Conservation (phyloP, 1,140 invertebrate genomes). For the Drosophila pectinifera region DNA sequence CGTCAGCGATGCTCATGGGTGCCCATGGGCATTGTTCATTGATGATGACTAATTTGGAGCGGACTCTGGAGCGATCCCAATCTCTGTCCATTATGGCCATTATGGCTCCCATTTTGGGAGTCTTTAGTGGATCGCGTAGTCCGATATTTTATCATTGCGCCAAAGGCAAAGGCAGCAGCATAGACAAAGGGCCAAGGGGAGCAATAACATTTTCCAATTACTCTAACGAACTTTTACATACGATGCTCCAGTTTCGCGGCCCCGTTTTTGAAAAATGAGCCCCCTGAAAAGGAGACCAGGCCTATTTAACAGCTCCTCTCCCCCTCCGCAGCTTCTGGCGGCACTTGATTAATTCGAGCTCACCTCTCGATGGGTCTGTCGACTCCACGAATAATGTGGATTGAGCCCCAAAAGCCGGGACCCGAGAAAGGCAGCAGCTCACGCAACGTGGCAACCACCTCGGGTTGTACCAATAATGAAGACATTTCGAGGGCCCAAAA, state of each 20-base stretch:
- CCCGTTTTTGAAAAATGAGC: conserved; percentile 56
- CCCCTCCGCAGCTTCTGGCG: conserved; percentile 38
- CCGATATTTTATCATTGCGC: conserved; percentile 62
- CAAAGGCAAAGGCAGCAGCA: conserved; percentile 44
- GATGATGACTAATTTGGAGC: conserved; percentile 51
- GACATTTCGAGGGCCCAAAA: conserved; percentile 67
- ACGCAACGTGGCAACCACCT: conserved; percentile 29
- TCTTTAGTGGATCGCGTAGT: conserved; percentile 55
- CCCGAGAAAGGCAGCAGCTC: too few relatives aligned
- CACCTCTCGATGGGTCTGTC: conserved; percentile 52
- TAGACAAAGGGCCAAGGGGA: background rate
- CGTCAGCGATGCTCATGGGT: background rate
- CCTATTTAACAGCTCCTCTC: conserved; percentile 39
- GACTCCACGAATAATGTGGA: conserved; percentile 37
- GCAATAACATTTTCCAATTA: conserved; percentile 59
- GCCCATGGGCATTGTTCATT: conserved; percentile 33
- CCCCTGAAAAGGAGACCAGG: conserved; percentile 30
- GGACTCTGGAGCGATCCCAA: background rate
- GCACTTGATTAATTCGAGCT: conserved; percentile 66
- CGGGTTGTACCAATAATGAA: conserved; percentile 52
- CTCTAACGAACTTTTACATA: conserved; percentile 57
- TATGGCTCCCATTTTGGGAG: conserved; percentile 61
- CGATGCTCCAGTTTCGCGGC: conserved; percentile 56
- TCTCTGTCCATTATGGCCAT: conserved; percentile 39
- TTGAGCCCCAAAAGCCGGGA: conserved; percentile 12